phyloP scores from a whole-genome alignment of 2,888 invertebrate genomes.

The Chrysodeixis includens region DNA sequence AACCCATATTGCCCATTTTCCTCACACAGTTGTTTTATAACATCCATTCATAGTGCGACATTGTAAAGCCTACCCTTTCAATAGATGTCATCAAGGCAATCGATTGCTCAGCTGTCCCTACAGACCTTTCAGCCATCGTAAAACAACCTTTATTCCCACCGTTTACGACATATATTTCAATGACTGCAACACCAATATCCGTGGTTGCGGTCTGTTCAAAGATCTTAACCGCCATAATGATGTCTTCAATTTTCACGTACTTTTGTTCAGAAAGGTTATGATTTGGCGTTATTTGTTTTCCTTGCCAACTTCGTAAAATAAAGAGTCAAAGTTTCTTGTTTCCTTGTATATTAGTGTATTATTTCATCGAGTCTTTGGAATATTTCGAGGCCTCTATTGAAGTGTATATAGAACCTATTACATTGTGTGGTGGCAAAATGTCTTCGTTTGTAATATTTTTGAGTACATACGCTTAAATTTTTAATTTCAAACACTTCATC shows the following conservation, averaged over 20 bases:
- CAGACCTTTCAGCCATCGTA: slow-evolving; percentile 2
- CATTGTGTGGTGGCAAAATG: too few relatives aligned
- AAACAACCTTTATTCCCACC: slow-evolving; percentile 9
- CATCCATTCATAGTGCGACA: slow-evolving; percentile 15
- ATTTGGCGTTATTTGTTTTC: not conserved
- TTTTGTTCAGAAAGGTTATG: slow-evolving; percentile 8
- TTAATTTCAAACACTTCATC: too few relatives aligned
- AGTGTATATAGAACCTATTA: too few relatives aligned
- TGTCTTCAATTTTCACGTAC: slow-evolving; percentile 4
- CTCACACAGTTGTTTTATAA: slow-evolving; percentile 6
- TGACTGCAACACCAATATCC: not conserved
- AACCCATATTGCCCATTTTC: not conserved
- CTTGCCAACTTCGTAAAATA: not conserved
- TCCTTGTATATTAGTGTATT: not conserved
- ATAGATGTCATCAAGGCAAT: slow-evolving; percentile 30
- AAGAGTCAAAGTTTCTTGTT: not conserved
- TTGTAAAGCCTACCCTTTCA: slow-evolving; percentile 28
- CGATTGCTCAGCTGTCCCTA: slow-evolving; percentile 18
- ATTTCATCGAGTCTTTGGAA: too few relatives aligned
- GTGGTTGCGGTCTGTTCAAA: not conserved
- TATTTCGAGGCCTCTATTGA: too few relatives aligned
- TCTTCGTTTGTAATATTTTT: too few relatives aligned
- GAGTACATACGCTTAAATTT: too few relatives aligned
- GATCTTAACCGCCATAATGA: slow-evolving; percentile 10
- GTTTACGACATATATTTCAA: not conserved